phyloP scores from a whole-genome alignment of 2,797 vertebrate species.

The Cygnus olor region DNA sequence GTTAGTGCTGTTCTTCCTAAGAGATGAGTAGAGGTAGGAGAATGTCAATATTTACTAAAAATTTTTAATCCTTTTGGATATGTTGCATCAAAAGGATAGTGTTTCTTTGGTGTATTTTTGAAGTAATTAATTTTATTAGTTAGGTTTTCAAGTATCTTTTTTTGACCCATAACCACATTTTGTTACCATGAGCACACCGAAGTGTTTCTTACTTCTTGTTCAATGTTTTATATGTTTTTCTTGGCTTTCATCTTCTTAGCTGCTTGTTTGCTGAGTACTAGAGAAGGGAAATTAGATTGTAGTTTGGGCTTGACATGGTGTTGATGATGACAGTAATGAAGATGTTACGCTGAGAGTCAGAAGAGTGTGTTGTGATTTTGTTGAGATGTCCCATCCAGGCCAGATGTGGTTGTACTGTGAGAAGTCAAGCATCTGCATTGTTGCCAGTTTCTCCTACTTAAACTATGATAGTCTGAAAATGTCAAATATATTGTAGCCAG shows the following conservation, averaged over 20 bases:
- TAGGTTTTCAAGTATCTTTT: not conserved
- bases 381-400: not conserved
- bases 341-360: fast-evolving
- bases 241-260: not conserved
- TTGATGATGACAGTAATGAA: not conserved
- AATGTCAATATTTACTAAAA: not conserved
- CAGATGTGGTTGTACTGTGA: not conserved
- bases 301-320: not conserved
- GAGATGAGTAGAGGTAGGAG: not conserved
- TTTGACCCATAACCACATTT: not conserved
- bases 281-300: not conserved
- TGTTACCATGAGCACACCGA: fast-evolving
- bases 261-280: not conserved
- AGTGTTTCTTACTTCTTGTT: not conserved
- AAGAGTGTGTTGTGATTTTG: not conserved
- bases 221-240: not conserved
- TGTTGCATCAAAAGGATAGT: not conserved
- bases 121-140: not conserved
- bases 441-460: not conserved
- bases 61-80: not conserved
- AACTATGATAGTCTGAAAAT: not conserved
- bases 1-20: not conserved
- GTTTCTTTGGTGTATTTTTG: not conserved
- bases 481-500: fast-evolving
- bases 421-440: fast-evolving